Base-by-base conservation (phyloP, 1,140 invertebrate genomes). In the Aphidius gifuensis region DNA sequence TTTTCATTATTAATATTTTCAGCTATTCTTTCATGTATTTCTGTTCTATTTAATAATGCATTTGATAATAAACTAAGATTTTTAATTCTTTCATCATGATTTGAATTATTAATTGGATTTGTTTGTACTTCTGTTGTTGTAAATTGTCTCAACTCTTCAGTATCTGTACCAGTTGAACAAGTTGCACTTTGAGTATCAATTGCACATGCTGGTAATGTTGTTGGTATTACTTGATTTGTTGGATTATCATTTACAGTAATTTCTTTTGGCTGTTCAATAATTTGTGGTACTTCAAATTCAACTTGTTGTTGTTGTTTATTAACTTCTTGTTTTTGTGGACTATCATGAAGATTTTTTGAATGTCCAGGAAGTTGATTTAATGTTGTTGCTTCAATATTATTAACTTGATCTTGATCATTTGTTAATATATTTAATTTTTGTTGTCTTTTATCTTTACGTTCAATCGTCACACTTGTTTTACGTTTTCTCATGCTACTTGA, bases 1-100 rank as follows among this genome's bases (percentile, higher is more conserved):
- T 83, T 83, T 4, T 75, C 78, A 72, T 76, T 80, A 54, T 83
- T 83, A 23, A 83, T 83, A 66, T 82, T 82, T 60, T 82, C 79
- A 11, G 82, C 81, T 49, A 83, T 79, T 58, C 72, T 70, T 66
- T 83, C 76, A 67, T 83, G 81, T n/a, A 83, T 59, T 60, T 82
- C 80, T 11, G 69, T 77, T 54, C 78, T 75, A 64, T 75, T 73
- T 16, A 83, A 65, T 0, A 83, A 61, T 61, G 78, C 74, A 68
- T 75, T 78, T 6, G 74, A 75, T 38, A 81, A 54, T 48, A 80
- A 69, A 63, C 76, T 80, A 5, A 81, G 66, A 72, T 80, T 80
- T 64, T 79, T 71, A 58, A 80, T 70, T 40, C 78, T 76, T 45
- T 75, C 76, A 39, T 76, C 71, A 50, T 61, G 74, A 57, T 75